Evolutionary conservation across 2,797 vertebrate species (phyloP), one percentile per base, ranked within the genome.

Genomic region (Sebastes miniatus): DNA sequence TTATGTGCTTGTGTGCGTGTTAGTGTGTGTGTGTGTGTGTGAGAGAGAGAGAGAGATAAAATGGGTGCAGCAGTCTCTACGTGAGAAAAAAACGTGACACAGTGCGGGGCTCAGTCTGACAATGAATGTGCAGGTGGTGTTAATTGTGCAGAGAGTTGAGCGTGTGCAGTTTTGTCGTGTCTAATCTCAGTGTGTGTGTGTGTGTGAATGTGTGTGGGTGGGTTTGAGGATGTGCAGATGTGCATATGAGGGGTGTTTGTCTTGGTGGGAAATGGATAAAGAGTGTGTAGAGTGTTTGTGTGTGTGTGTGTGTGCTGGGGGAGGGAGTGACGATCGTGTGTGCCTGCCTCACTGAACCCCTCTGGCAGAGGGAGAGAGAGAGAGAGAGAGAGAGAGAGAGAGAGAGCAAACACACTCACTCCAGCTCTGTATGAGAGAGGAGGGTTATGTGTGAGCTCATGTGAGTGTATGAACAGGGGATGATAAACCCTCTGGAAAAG

Each of bases 321-420:
- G 92, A 86, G 88, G 89, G 89, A 91, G 85, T 81, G 87, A 93
- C 88, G 92, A 87, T 91, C 54, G 67, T 93, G 87, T 91, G 89
- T 82, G 89, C 83, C 87, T 89, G 91, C 90, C 90, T 92, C 90
- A 92, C 88, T 92, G 88, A 93, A 89, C 89, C 91, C 93, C 93
- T 91, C 90, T 93, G 93, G 91, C 90, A 83, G 89, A 87, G 88
- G 63, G 73, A 84, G 82, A 74, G 82, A 34, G 10, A 86, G 88
- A 61, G 77, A 84, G 86, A 78, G 84, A 73, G 80, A 83, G 89
- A 86, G 88, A 62, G 77, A 83, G 87, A 78, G 85, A 75, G 82
- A 75, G 82, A 36, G 75, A 73, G 67, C 77, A 83, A 75, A 78
- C 86, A 79, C 69, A 81, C 81, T 86, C 83, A 83, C 73, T 90